These are phyloP conservation scores for Saiga tatarica DNA, from an alignment of 2,113 vertebrate genomes.

Conservation along the genomic window DNA sequence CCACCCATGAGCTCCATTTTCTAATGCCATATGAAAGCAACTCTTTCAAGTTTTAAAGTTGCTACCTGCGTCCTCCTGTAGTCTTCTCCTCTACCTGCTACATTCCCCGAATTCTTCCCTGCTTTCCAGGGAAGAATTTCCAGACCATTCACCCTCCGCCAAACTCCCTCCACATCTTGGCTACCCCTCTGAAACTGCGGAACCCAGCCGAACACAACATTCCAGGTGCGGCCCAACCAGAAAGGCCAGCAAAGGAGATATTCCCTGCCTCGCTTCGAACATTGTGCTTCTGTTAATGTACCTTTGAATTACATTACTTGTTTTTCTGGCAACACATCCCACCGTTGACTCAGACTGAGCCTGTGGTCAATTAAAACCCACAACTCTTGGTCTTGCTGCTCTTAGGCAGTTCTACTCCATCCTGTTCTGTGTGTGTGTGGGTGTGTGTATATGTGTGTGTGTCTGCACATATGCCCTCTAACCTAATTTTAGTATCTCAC, in stretches of 20 bases:
- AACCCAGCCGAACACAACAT: not conserved
- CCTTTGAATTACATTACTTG: conserved; percentile 24
- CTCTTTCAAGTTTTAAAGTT: not conserved
- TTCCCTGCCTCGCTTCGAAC: conserved; percentile 38
- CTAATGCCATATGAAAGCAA: not conserved
- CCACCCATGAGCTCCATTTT: not conserved
- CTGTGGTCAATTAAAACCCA: conserved; percentile 74
- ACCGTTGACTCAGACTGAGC: conserved; percentile 57
- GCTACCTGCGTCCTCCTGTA: not conserved
- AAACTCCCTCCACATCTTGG: not conserved
- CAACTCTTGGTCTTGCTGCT: not conserved
- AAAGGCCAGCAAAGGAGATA: not conserved
- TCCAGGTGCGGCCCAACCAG: not conserved
- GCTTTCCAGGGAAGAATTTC: not conserved
- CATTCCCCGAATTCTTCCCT: not conserved
- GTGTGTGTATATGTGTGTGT: too few species aligned
- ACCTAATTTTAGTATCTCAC: conserved; percentile 37
- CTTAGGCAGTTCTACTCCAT: not conserved
- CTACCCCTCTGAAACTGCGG: not conserved
- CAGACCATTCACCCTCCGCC: not conserved
- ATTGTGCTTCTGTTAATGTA: conserved; percentile 46
- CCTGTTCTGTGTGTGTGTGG: not conserved
- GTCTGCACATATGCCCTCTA: not conserved
- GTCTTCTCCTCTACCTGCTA: not conserved
- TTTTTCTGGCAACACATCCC: conserved; percentile 60